Evolutionary conservation across 2,113 vertebrate species (phyloP), one percentile per base, ranked within the genome.

Genomic region (Lycaon pictus): DNA sequence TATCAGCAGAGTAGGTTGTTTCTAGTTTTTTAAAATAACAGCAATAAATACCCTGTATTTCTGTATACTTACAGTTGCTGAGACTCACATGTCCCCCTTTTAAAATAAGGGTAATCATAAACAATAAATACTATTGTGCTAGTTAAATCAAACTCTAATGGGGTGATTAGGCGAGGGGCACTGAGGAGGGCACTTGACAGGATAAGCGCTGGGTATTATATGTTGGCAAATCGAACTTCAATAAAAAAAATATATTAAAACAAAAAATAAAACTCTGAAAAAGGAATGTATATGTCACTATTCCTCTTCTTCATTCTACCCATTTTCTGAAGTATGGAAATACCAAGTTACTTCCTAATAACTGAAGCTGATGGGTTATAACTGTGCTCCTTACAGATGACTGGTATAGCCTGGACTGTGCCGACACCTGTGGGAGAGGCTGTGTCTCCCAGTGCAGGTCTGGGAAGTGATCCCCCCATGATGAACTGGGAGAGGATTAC

Each of bases 401-500:
- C 98, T 72, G 95, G 97, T n/a, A 88, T 97, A 85, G 93, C 98
- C 94, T 97, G 97, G 97, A 89, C 97, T 48, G 32, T 97, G 84
- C 97, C 96, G 3, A 69, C 72, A 0, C 93, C 95, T 60, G 72
- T 97, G 35, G 93, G 83, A 94, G 97, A 97, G 20, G 19, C 71
- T 35, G 13, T 60, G 48, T 71, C 82, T 80, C 62, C 95, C 11
- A 67, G 25, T 63, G 56, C 97, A 90, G 11, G 67, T 76, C 74
- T 94, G 16, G 95, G 96, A 91, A 93, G 60, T 94, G 97, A 97
- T n/a, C 82, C 76, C 74, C 60, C 83, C 3, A 5, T 95, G 72
- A 92, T 96, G 96, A 98, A 96, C 12, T 98, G 93, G 97, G 98
- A 98, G 53, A 98, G 88, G 67, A 95, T 98, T 84, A 93, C 85